phyloP scores from a whole-genome alignment of 2,113 vertebrate species.

The Xiphorhynchus elegans region DNA sequence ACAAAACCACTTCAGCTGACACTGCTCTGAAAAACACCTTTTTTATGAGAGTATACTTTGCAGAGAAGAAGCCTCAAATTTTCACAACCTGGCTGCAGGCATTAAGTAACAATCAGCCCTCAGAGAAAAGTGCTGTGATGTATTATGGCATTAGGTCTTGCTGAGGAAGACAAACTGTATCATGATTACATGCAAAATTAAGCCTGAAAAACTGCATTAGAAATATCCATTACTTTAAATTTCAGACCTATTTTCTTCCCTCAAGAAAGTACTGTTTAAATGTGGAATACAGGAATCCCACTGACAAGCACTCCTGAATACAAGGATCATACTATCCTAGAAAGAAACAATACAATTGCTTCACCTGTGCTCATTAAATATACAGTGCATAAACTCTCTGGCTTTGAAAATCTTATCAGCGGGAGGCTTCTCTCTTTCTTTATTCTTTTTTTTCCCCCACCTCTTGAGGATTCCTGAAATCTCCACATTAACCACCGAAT shows the following conservation, averaged over 20 bases:
- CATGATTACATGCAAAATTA: slow-evolving; percentile 48
- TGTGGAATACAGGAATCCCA: not conserved
- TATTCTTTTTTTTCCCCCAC: not conserved
- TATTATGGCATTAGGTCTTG: not conserved
- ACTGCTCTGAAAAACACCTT: not conserved
- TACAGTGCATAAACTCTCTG: slow-evolving; percentile 21
- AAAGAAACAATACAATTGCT: slow-evolving; percentile 20
- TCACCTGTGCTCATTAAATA: slow-evolving; percentile 34
- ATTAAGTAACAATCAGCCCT: slow-evolving; percentile 18
- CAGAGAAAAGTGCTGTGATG: not conserved
- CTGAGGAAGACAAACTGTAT: not conserved
- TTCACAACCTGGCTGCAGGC: slow-evolving; percentile 17
- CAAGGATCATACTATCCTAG: not conserved
- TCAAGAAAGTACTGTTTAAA: slow-evolving; percentile 5
- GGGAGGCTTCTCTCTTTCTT: not conserved
- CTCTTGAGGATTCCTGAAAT: slow-evolving; percentile 23
- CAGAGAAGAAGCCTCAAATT: slow-evolving; percentile 30
- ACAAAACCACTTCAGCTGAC: not conserved
- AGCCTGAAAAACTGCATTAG: slow-evolving; percentile 10
- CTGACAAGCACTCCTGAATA: slow-evolving; percentile 2
- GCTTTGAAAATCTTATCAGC: slow-evolving; percentile 1
- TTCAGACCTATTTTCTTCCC: slow-evolving; percentile 21
- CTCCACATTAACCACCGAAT: slow-evolving; percentile 26
- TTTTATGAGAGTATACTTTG: slow-evolving; percentile 13
- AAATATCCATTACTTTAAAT: slow-evolving; percentile 1